Evolutionary conservation across 2,888 invertebrate species (phyloP), one percentile per base, ranked within the genome.

Genomic region (Selenia dentaria): DNA sequence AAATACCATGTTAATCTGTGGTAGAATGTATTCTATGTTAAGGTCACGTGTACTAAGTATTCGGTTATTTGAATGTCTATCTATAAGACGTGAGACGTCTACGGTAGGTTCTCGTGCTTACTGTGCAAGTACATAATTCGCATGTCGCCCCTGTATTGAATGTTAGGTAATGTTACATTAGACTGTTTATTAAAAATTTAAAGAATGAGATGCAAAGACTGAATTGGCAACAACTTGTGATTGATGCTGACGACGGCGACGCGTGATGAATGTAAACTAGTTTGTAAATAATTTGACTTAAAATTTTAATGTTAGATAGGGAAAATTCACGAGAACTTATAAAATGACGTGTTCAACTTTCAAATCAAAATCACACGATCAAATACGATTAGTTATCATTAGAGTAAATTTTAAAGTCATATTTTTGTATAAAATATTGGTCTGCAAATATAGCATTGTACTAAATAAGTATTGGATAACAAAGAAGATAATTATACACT

Each of bases 371-470:
- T 65, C 63, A 71, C 74, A 72, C 70, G 68, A 70, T 69, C 57
- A 53, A 62, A 67, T 57, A 65, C 58, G 53, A 56, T 62, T 67
- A 69, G 63, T 68, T 67, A 62, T 64, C 62, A 53, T 64, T 67
- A 69, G 69, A 54, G 56, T 67, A 67, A 60, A 67, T 64, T 65
- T 70, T 69, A 70, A 82, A 80, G 81, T 80, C 75, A 84, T 88
- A 88, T 88, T 88, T 88, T 88, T 88, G 86, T 88, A 88, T 79
- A 83, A 66, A 74, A 75, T 83, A 83, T 87, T 47, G 84, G 71
- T 78, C 71, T 72, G 77, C 76, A 67, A 64, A 68, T 64, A 71
- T 66, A 78, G 76, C 76, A 74, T 73, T 51, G 33, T 51, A 50
- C 25, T 44, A 41, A 28, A 35, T 54, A 46, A 43, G 42, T 35